phyloP scores from a whole-genome alignment of 64 coral and sea anemone species.

The Acropora tenuis region DNA sequence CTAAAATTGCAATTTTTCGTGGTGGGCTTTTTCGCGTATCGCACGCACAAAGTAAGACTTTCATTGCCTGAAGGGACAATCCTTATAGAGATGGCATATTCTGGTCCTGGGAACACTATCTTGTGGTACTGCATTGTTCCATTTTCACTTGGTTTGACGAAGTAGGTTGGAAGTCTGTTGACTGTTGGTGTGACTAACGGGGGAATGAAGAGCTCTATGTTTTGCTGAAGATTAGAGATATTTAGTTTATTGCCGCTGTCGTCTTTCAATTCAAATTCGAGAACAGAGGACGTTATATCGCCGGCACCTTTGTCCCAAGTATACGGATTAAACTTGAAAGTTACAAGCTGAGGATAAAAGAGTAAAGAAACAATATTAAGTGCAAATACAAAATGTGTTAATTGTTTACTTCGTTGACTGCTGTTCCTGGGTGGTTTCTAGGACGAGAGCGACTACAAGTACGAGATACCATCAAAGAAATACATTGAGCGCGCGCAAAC shows the following conservation, averaged over 20 bases:
- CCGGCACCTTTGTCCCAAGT: slow-evolving; percentile 76
- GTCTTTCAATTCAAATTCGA: slow-evolving; percentile 80
- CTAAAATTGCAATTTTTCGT: slow-evolving; percentile 44
- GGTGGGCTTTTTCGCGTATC: slow-evolving; percentile 65
- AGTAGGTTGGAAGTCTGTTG: slow-evolving; percentile 22
- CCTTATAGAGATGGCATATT: slow-evolving; percentile 76
- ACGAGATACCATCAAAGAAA: too few species aligned
- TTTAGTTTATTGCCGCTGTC: slow-evolving; percentile 54
- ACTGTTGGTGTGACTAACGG: slow-evolving; percentile 6
- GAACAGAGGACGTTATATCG: slow-evolving; percentile 79
- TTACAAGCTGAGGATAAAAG: slow-evolving; percentile 59
- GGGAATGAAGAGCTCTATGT: slow-evolving; percentile 76
- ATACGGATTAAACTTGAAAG: slow-evolving; percentile 74
- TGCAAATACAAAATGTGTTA: too few species aligned
- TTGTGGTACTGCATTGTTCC: slow-evolving; percentile 85
- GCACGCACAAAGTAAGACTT: slow-evolving; percentile 60
- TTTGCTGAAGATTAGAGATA: slow-evolving; percentile 61
- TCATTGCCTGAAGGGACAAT: slow-evolving; percentile 36
- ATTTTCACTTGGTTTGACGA: slow-evolving; percentile 78
- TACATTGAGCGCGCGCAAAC: too few species aligned
- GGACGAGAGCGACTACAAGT: too few species aligned
- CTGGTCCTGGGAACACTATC: slow-evolving; percentile 75
- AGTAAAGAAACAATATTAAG: too few species aligned
- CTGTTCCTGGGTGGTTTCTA: too few species aligned
- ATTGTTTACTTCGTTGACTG: too few species aligned